Percentiles rank a stretch among this genome's conserved stretches.
These are phyloP conservation scores for Exocentrus adspersus DNA, from an alignment of 2,888 invertebrate species.

Conservation along the genomic window DNA sequence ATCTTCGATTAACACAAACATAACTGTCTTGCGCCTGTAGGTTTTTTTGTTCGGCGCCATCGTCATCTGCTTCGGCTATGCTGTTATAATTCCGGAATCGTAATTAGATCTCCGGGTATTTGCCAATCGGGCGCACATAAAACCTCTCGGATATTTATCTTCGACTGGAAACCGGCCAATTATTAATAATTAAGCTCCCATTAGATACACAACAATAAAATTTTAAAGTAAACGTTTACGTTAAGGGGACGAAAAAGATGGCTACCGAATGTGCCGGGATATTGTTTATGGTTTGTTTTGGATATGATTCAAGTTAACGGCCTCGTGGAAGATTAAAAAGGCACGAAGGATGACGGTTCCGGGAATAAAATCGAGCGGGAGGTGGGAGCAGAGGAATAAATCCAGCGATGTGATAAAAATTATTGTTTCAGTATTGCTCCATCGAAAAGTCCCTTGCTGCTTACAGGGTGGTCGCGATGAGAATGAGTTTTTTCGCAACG, in stretches of 20 bases:
- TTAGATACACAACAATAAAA: constrained; percentile 22
- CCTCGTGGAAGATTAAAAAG: constrained; percentile 5
- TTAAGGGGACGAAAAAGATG: constrained; percentile 1
- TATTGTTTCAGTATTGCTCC: too few species aligned
- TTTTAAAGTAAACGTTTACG: constrained; percentile 15
- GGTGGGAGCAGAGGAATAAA: neutral
- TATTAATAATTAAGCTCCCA: constrained; percentile 24
- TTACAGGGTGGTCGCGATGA: too few species aligned
- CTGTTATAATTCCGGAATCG: too few species aligned
- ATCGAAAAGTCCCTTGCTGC: too few species aligned
- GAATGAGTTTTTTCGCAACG: too few species aligned
- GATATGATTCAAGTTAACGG: constrained; percentile 6
- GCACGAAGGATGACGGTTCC: constrained; percentile 1
- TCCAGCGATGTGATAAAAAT: too few species aligned
- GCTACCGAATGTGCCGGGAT: constrained; percentile 2
- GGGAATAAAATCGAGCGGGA: neutral
- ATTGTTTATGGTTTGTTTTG: constrained; percentile 18
- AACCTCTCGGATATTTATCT: constrained; percentile 21
- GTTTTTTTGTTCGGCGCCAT: neutral
- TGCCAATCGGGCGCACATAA: neutral
- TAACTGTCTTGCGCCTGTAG: neutral
- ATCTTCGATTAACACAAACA: neutral
- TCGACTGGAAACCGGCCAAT: constrained; percentile 17
- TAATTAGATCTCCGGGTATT: too few species aligned
- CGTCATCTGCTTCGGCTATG: too few species aligned